Evolutionary conservation across 2,888 invertebrate genomes (phyloP).

Genomic region (Desoria tigrina): DNA sequence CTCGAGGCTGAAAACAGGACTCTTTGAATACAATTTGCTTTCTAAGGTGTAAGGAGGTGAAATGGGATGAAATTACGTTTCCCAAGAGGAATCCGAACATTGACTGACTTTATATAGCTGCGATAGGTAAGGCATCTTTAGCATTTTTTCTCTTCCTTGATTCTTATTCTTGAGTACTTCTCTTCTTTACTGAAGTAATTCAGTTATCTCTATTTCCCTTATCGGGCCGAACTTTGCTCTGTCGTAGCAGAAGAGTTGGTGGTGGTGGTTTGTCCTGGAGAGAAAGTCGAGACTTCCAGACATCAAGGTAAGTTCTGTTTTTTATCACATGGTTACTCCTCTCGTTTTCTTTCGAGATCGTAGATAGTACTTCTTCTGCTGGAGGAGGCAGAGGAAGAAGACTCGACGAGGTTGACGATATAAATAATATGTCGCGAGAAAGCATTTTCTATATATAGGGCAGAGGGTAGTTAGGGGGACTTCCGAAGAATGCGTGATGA

Average conservation of each 20-base stretch:
- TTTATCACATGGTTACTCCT: no score
- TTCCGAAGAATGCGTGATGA: background rate
- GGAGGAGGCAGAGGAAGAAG: no score
- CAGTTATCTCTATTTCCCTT: slow-evolving; percentile 19
- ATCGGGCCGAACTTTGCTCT: slow-evolving; percentile 3
- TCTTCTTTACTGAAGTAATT: slow-evolving; percentile 15
- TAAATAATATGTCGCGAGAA: no score
- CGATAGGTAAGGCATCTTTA: background rate
- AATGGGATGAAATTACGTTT: no score
- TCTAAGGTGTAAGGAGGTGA: no score
- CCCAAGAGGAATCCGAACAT: background rate
- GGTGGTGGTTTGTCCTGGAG: no score
- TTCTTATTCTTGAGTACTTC: slow-evolving; percentile 3
- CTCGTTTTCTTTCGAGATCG: no score
- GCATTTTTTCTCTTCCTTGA: background rate
- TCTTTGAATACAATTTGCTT: no score
- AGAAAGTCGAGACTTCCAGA: no score
- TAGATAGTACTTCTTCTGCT: no score
- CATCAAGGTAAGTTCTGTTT: slow-evolving; percentile 4
- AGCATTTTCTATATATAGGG: no score
- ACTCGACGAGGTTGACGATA: no score
- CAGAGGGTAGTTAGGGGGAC: background rate
- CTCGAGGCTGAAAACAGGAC: background rate
- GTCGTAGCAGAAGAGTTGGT: background rate
- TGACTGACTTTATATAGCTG: background rate